Percentiles rank a stretch among this genome's conserved stretches.
Evolutionary conservation across 2,113 vertebrate species (phyloP).

Genomic region (Campylomormyrus tamandua): DNA sequence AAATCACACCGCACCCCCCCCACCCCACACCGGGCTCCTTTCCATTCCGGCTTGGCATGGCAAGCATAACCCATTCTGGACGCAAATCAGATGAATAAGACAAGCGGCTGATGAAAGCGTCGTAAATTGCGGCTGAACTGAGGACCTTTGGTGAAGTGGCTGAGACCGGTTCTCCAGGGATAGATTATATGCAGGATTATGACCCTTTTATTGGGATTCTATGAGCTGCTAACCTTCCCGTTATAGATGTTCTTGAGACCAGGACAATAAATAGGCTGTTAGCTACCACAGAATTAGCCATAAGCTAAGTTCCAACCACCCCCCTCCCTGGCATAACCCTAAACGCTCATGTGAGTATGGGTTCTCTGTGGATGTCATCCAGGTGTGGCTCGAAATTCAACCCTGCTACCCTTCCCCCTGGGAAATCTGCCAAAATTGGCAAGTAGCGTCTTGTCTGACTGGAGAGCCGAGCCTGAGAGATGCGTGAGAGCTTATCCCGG

Average conservation of each 20-base stretch:
- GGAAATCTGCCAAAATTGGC: not conserved
- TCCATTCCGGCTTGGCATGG: constrained; percentile 45
- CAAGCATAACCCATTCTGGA: constrained; percentile 49
- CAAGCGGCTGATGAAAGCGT: constrained; percentile 51
- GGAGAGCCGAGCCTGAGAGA: not conserved
- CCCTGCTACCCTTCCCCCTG: not conserved
- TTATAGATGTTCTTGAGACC: not conserved
- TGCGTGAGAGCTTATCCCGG: not conserved
- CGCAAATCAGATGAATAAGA: constrained; percentile 53
- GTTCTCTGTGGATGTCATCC: not conserved
- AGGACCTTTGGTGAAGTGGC: constrained; percentile 13
- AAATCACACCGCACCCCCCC: constrained; percentile 56
- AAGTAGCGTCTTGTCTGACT: not conserved
- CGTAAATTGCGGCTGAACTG: constrained; percentile 46
- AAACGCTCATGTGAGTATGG: not conserved
- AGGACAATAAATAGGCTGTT: not conserved
- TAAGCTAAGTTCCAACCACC: not conserved
- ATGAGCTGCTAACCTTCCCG: not conserved
- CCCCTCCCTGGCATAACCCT: not conserved
- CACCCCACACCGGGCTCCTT: constrained; percentile 2
- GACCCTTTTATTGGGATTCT: not conserved
- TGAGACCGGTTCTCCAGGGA: constrained; percentile 16
- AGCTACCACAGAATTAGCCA: not conserved
- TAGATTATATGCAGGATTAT: not conserved
- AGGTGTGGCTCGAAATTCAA: not conserved